Conservation (phyloP, 2,888 invertebrate species). For the Chloroclystis v-ata region DNA sequence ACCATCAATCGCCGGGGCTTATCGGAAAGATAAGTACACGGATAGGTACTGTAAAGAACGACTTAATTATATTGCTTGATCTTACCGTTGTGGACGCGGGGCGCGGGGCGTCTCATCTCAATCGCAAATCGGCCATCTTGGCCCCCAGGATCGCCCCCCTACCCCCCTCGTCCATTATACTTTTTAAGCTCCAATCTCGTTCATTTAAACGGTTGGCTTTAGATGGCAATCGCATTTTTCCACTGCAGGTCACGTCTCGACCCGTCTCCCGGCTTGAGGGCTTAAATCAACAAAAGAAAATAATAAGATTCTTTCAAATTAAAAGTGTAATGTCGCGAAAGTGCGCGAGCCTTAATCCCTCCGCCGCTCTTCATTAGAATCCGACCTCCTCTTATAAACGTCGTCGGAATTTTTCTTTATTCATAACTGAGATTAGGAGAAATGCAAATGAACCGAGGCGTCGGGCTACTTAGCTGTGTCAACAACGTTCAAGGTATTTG, state of each 20-base stretch:
- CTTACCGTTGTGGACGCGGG: constrained; percentile 48
- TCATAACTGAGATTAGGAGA: constrained; percentile 76
- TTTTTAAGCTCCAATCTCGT: constrained; percentile 85
- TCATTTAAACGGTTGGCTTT: constrained; percentile 85
- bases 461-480: constrained; percentile 76
- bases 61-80: constrained; percentile 77
- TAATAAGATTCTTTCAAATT: constrained; percentile 85
- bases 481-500: constrained; percentile 58
- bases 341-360: constrained; percentile 63
- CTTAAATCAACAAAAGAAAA: constrained; percentile 84
- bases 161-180: constrained; percentile 80
- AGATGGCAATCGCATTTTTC: constrained; percentile 85
- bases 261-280: constrained; percentile 77
- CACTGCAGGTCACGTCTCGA: constrained; percentile 83
- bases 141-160: constrained; percentile 72
- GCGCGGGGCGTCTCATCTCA: constrained; percentile 73
- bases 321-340: constrained; percentile 82
- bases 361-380: constrained; percentile 72
- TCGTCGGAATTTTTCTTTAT: constrained; percentile 76
- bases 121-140: constrained; percentile 79
- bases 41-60: constrained; percentile 47
- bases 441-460: constrained; percentile 76
- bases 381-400: constrained; percentile 67
- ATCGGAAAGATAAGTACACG: constrained; percentile 31
- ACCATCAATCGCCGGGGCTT: constrained; percentile 25